Conservation (phyloP, 2,113 vertebrate species). For the Cranoglanis bouderius region DNA sequence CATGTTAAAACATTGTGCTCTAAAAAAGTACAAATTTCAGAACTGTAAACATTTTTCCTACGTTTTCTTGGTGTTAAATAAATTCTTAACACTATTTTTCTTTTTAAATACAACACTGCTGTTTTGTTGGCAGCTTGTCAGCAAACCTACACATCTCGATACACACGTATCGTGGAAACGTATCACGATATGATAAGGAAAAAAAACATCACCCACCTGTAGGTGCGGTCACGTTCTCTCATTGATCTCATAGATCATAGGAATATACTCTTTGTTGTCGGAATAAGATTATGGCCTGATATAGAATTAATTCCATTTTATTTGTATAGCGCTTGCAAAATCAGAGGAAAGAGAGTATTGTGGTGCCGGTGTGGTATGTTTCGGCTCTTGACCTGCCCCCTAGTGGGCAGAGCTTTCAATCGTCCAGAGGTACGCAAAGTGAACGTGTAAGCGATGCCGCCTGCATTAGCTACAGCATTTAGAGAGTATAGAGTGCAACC, state of each 20-base stretch:
- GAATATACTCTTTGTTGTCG: background rate
- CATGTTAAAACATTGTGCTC: too few relatives aligned
- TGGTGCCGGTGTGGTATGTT: background rate
- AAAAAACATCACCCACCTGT: background rate
- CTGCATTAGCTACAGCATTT: background rate
- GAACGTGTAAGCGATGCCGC: background rate
- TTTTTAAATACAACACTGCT: background rate
- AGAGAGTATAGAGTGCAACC: background rate
- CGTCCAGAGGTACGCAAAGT: background rate
- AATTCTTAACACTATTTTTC: background rate
- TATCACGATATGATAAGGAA: too few relatives aligned
- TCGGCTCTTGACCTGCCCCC: background rate
- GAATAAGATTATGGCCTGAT: background rate
- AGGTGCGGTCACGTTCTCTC: too few relatives aligned
- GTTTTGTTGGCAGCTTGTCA: background rate
- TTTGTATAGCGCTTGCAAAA: background rate
- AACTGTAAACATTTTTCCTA: too few relatives aligned
- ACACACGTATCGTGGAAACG: background rate
- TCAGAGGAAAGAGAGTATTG: background rate
- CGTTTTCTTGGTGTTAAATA: too few relatives aligned
- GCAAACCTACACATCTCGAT: too few relatives aligned
- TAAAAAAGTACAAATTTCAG: too few relatives aligned
- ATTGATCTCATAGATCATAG: background rate
- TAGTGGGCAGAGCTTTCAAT: background rate
- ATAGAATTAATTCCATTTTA: background rate